Evolutionary conservation across 2,888 invertebrate species (phyloP).

Genomic region (Andrena trimmerana): DNA sequence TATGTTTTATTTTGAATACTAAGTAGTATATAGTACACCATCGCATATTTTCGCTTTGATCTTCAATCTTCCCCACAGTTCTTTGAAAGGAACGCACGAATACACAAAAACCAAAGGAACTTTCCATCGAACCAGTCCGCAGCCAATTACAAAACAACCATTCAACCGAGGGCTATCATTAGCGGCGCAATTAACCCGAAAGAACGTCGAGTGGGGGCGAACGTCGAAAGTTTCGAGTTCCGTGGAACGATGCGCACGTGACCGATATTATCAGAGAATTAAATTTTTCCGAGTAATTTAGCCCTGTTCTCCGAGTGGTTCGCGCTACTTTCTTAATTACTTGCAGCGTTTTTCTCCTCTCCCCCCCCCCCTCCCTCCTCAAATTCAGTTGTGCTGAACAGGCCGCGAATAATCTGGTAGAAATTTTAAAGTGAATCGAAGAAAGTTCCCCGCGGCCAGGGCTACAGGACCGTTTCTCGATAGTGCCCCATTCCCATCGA

Average conservation of each 20-base stretch:
- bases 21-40: no score
- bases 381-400: conserved; percentile 34
- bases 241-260: conserved; percentile 42
- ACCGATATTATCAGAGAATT: conserved; percentile 60
- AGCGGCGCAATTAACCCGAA: conserved; percentile 16
- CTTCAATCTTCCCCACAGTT: no score
- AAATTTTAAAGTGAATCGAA: conserved; percentile 48
- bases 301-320: conserved; percentile 41
- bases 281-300: conserved; percentile 65
- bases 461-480: background rate
- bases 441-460: conserved; percentile 34
- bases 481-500: conserved; percentile 27
- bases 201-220: conserved; percentile 5
- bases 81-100: background rate
- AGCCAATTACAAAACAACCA: conserved; percentile 28
- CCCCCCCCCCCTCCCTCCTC: no score
- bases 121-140: background rate
- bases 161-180: conserved; percentile 3
- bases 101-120: background rate
- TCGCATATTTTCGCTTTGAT: no score
- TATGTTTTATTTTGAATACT: no score
- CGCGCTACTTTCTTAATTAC: conserved; percentile 60
- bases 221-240: conserved; percentile 44
- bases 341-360: conserved; percentile 41
- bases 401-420: conserved; percentile 32